Evolutionary conservation across 2,113 vertebrate genomes (phyloP).

Genomic region (Tautogolabrus adspersus): DNA sequence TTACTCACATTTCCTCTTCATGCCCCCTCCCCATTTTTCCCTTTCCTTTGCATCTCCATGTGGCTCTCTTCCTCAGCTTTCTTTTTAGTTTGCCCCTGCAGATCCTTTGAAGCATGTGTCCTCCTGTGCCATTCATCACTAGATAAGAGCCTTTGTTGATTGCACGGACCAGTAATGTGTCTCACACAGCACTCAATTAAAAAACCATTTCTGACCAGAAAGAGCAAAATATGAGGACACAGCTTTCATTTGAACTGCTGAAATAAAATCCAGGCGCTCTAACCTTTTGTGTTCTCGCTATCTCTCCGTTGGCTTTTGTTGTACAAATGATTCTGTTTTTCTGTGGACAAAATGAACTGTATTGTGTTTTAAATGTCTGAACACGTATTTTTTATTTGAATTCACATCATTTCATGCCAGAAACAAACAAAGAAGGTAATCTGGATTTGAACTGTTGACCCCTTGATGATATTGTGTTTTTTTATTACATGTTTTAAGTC

Average conservation of each 20-base stretch:
- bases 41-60: conserved; percentile 9
- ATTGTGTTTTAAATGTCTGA: background rate
- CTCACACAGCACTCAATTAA: conserved; percentile 47
- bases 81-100: conserved; percentile 34
- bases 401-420: background rate
- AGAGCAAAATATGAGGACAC: background rate
- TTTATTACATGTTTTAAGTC: too few relatives aligned
- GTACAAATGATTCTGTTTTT: background rate
- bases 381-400: conserved; percentile 2
- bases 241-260: conserved; percentile 39
- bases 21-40: background rate
- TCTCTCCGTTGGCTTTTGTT: background rate
- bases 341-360: conserved; percentile 11
- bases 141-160: conserved; percentile 57
- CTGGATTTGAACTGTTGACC: too few relatives aligned
- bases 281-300: conserved; percentile 8
- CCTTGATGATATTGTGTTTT: too few relatives aligned
- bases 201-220: conserved; percentile 37
- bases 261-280: conserved; percentile 33
- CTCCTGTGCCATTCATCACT: conserved; percentile 57
- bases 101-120: conserved; percentile 57
- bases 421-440: background rate
- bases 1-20: conserved; percentile 54
- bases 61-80: conserved; percentile 20
- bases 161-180: conserved; percentile 36